Percentiles rank a stretch among this genome's conserved stretches.
Conservation (phyloP, 2,797 vertebrate species). For the Hyperoplus lanceolatus region DNA sequence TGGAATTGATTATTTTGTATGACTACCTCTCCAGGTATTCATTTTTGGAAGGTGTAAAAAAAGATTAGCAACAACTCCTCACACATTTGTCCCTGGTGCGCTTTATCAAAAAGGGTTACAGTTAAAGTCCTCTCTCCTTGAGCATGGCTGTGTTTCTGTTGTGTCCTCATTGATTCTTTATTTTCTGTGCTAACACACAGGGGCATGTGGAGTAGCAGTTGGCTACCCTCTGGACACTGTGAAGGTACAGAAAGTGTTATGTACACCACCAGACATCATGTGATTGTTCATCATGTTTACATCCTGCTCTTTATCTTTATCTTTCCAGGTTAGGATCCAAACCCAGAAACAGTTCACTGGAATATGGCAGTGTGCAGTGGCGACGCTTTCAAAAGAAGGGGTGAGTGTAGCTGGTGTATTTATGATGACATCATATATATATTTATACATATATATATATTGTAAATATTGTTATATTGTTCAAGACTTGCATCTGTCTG, state of each 20-base stretch:
- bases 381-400: constrained; percentile 89
- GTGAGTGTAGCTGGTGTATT: constrained; percentile 69
- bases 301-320: background rate
- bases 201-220: constrained; percentile 79
- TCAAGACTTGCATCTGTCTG: too few species aligned
- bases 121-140: background rate
- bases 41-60: background rate
- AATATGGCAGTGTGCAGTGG: constrained; percentile 88
- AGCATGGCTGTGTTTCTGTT: background rate
- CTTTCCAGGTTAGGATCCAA: constrained; percentile 91
- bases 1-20: background rate
- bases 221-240: constrained; percentile 84
- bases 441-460: too few species aligned
- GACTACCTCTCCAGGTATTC: background rate
- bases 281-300: background rate
- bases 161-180: constrained; percentile 38
- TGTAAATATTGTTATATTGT: too few species aligned
- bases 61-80: background rate
- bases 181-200: constrained; percentile 61
- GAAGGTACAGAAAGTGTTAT: constrained; percentile 62
- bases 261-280: background rate
- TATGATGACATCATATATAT: fast-evolving
- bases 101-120: background rate
- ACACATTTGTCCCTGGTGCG: background rate
- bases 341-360: constrained; percentile 89